Base-by-base conservation (phyloP, 2,113 vertebrate genomes). In the Pavo muticus region DNA sequence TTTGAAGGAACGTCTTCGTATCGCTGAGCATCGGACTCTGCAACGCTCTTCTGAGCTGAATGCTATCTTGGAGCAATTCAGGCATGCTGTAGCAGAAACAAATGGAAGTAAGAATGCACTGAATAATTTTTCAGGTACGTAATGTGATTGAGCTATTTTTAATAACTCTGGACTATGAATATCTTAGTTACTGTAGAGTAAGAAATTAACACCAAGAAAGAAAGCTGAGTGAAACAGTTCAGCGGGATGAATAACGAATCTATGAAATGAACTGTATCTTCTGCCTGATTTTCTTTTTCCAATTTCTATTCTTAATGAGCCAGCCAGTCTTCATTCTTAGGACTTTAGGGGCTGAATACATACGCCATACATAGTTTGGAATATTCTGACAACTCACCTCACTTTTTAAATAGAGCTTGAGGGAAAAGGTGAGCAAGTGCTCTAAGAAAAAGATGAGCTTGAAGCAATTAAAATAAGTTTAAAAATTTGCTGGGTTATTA, bases 41-140 rank as follows among this genome's bases (percentile, higher is more conserved):
- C 99, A 99, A 90, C 99, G 99, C 87, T 99, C 99, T 4, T 99
- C 99, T 2, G 99, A 99, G 93, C 98, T 99, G 87, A 99, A 98
- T 75, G 97, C 97, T 71, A 99, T 99, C 45, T 97, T 99, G 37
- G 99, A 99, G 85, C 99, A 99, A 91, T 99, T 99, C 97, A 97
- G 98, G 52, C 98, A 98, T 1, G 98, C 98, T 29, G 98, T 99
- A n/a, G 98, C 98, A 3, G 98, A 99, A 97, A 98, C 99, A 9
- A 99, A 99, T 91, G 97, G 98, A 95, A 99, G 98, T 95, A 99
- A 98, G 96, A 98, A 99, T 93, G 94, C 98, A 10, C 59, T 99
- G 95, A 98, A 96, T 91, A 99, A 98, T 72, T 99, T 99, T 96
- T 99, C 99, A 98, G 99, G 99, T 98, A 97, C 44, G 12, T 32